Evolutionary conservation across 2,113 vertebrate genomes (phyloP), one percentile per base, ranked within the genome.

Genomic region (Taurulus bubalis): DNA sequence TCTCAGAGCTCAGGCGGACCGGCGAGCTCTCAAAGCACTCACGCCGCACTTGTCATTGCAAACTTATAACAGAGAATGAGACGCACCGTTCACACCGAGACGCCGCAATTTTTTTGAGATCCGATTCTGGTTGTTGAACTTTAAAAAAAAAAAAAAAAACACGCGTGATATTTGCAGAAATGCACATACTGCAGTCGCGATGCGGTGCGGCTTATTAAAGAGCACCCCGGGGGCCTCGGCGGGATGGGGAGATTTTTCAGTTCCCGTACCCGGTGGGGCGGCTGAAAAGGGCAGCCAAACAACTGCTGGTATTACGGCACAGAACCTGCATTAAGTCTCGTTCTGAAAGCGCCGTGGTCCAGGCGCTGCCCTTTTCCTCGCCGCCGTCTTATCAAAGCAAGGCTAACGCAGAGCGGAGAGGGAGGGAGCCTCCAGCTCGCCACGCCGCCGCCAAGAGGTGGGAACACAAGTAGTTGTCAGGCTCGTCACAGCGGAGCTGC

Each of bases 261-360:
- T 64, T n/a, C 18, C 1, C n/a, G 79, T 42, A 81, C 76, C 63
- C 70, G 6, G 45, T 75, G 80, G 75, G 53, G 42, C 18, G 10
- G 72, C 34, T 82, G 87, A 75, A 92, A 92, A 92, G 91, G 85
- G 84, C 91, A 89, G 66, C 71, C 75, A 90, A 90, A 92, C 80
- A 90, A 83, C 70, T 84, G n/a, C 8, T 18, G 68, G 85, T 86
- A 82, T 56, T 80, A 64, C 56, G 24, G 77, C 82, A 38, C 51
- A 72, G 73, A 77, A 65, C 70, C 81, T 73, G 28, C 78, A 75
- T 83, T 81, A 79, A 77, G 77, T 64, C 73, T 30, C 11, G 76
- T 53, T 79, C 16, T 79, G 68, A n/a, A 79, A 51, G 76, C 16
- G 1, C 8, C 24, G 66, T 67, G 68, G 70, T 81, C 67, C 53